Base-by-base conservation (phyloP, 2,888 invertebrate species). In the Corbicula japonica region DNA sequence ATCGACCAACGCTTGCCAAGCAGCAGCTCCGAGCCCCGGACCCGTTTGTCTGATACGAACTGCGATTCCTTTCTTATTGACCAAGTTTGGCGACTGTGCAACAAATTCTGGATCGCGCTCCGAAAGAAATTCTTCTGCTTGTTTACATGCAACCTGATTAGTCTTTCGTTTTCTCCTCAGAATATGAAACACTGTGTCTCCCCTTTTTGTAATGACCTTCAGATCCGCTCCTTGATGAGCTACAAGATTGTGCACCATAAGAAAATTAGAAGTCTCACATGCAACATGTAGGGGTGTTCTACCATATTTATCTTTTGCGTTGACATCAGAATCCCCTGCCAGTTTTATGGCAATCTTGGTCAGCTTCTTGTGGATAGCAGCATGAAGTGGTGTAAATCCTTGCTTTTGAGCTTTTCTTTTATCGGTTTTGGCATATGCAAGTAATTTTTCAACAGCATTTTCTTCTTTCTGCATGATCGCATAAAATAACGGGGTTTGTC, bases 351-450 rank as follows among this genome's bases (percentile, higher is more conserved):
- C 41, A 44, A 68, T 26, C 1, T 56, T 26, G 1, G 38, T 28
- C 12, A 60, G 38, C 18, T 35, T 35, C 30, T 50, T 61, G 35
- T 28, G 23, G 6, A 70, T 60, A 6, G 70, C 70, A n/a, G 70
- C 70, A 60, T 70, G 70, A 23, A 70, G 46, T 23, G 74, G 74
- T 32, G 74, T 74, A 38, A 48, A 68, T n/a, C 74, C 74, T 50
- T 74, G 60, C 23, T 74, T 74, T 52, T 74, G 66, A 26, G 60
- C 26, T 30, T 56, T 68, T 38, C 30, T n/a, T 38, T 54, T 44
- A 30, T 74, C 68, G 12, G 61, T 38, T 15, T 30, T 1, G 6
- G 48, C 38, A 46, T 46, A 30, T 2, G 23, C 8, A 4, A 52
- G 32, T 18, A 77, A 34, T 28, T 34, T 54, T 2, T 35, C n/a